Evolutionary conservation across 2,113 vertebrate species (phyloP), one percentile per base, ranked within the genome.

Genomic region (Hirundichthys speculiger): DNA sequence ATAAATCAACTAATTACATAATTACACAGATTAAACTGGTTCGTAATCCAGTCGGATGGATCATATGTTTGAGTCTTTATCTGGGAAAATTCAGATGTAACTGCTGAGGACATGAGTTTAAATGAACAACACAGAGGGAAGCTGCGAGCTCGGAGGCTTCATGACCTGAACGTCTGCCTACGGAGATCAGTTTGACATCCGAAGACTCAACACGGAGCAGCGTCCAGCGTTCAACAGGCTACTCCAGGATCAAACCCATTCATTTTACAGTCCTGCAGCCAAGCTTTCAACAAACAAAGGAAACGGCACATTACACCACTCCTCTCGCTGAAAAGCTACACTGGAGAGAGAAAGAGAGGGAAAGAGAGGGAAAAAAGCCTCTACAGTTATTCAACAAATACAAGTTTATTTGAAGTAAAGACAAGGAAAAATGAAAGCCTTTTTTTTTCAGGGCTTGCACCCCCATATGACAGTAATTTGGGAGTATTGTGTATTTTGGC

Each of bases 401-500:
- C 90, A 88, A 90, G 91, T 93, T 94, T 92, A 94, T 93, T 94
- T 89, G 90, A 93, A 93, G 90, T 88, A 78, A 90, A 88, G 84
- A 75, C 87, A 82, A 83, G 90, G 85, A 89, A 82, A 91, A 94
- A 93, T 94, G 77, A 91, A 93, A 92, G 92, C 79, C 86, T 64
- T 94, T 34, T 34, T 79, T 87, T 80, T 87, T 82, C 65, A 71
- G 65, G 40, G 55, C 77, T 85, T 82, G 79, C 73, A 87, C 93
- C 93, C n/a, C 91, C 95, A 94, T 94, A 96, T 96, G 94, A 96
- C 95, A 96, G 95, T 93, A 96, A 95, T 96, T 95, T 94, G 90
- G 94, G 91, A 92, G 92, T 91, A 94, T 94, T 96, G 95, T 96
- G 93, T 96, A 93, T 94, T 93, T 96, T 96, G 95, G 95, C 94